phyloP scores from a whole-genome alignment of 2,113 vertebrate species.

The Chloropsis hardwickii region DNA sequence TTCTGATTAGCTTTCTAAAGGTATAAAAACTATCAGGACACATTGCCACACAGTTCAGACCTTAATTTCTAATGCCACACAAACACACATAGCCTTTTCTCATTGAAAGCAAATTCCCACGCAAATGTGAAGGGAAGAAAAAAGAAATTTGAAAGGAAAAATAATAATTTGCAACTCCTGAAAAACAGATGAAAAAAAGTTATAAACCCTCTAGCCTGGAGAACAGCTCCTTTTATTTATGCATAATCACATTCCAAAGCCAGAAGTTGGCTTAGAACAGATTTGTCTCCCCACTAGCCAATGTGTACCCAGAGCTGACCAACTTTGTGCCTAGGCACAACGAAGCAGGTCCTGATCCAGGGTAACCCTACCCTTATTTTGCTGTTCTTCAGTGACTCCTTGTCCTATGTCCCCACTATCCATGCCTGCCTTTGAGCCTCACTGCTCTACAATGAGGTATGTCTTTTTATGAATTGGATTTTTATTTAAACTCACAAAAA shows the following conservation, averaged over 20 bases:
- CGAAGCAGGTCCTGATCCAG: background rate
- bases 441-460: background rate
- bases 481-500: background rate
- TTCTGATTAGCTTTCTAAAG: slow-evolving; percentile 13
- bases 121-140: background rate
- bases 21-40: background rate
- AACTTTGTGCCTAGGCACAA: background rate
- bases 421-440: background rate
- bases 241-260: background rate
- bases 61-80: background rate
- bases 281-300: background rate
- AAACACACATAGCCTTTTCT: background rate
- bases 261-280: background rate
- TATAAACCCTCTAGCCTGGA: background rate
- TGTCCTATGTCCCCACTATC: background rate
- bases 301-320: background rate
- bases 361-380: background rate
- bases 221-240: background rate
- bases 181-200: background rate
- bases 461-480: background rate
- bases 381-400: background rate
- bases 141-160: background rate
- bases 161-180: background rate
- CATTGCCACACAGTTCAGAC: background rate
- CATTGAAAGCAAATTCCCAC: background rate